Conservation (phyloP, 1,140 invertebrate genomes). For the Drosophila nasuta region DNA sequence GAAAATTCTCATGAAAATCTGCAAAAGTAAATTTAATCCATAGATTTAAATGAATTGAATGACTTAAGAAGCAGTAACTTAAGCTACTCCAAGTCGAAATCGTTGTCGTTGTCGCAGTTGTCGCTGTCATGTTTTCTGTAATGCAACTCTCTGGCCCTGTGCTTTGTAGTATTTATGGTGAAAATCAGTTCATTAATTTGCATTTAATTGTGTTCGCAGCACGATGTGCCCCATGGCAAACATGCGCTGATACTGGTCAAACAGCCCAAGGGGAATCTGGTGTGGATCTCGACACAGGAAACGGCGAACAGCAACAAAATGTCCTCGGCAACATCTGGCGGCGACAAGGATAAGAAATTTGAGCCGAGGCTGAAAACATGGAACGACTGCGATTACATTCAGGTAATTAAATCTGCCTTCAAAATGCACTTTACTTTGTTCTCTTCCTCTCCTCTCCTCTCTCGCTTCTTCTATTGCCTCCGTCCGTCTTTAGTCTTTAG, state of each 20-base stretch:
- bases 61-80: background rate
- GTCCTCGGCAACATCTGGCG: constrained; percentile 58
- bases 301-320: constrained; percentile 81
- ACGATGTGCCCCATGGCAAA: constrained; percentile 92
- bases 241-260: constrained; percentile 93
- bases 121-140: background rate
- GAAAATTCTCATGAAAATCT: background rate
- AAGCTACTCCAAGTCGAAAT: background rate
- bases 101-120: background rate
- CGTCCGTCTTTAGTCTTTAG: constrained; percentile 8
- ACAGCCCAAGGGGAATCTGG: constrained; percentile 92
- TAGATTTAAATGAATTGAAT: background rate
- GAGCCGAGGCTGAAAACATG: constrained; percentile 88
- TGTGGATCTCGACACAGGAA: constrained; percentile 90
- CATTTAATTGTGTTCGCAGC: constrained; percentile 85
- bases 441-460: constrained; percentile 1
- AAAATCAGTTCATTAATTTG: constrained; percentile 69
- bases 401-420: constrained; percentile 85
- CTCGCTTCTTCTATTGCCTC: background rate
- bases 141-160: background rate
- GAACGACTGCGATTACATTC: constrained; percentile 94
- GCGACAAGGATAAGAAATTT: constrained; percentile 84
- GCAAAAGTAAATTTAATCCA: background rate
- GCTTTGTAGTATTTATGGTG: constrained; percentile 12
- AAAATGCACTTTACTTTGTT: constrained; percentile 62